These are phyloP conservation scores for Serinus canaria DNA, from an alignment of 2,113 vertebrate species.

Conservation along the genomic window DNA sequence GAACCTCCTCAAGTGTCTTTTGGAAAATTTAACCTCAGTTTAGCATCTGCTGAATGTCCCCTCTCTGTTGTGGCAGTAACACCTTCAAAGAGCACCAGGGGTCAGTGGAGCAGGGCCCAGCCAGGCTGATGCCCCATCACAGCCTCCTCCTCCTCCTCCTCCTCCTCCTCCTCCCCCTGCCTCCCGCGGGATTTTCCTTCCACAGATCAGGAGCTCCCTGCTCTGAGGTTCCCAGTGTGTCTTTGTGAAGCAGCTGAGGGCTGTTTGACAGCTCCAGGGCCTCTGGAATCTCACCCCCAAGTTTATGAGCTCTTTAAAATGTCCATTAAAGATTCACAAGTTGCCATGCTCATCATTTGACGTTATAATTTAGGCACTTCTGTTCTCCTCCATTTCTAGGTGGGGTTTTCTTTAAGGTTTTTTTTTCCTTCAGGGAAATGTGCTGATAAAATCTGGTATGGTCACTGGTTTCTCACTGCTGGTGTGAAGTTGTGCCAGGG, in stretches of 20 bases:
- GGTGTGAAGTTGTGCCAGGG: not conserved
- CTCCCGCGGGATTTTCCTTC: not conserved
- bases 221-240: not conserved
- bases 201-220: not conserved
- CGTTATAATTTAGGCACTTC: not conserved
- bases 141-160: not conserved
- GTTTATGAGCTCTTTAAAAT: constrained; percentile 6
- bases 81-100: not conserved
- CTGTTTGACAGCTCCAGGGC: not conserved
- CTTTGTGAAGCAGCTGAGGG: not conserved
- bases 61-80: not conserved
- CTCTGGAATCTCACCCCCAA: not conserved
- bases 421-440: not conserved
- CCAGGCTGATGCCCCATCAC: not conserved
- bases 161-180: not conserved
- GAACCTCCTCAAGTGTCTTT: not conserved
- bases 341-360: not conserved
- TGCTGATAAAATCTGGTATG: not conserved
- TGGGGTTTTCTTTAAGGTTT: not conserved
- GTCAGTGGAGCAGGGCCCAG: not conserved
- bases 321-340: not conserved
- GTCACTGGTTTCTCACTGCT: not conserved
- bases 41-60: not conserved
- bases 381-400: not conserved
- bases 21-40: not conserved